Evolutionary conservation across 2,888 invertebrate genomes (phyloP).

Genomic region (Macroteleia sp.): DNA sequence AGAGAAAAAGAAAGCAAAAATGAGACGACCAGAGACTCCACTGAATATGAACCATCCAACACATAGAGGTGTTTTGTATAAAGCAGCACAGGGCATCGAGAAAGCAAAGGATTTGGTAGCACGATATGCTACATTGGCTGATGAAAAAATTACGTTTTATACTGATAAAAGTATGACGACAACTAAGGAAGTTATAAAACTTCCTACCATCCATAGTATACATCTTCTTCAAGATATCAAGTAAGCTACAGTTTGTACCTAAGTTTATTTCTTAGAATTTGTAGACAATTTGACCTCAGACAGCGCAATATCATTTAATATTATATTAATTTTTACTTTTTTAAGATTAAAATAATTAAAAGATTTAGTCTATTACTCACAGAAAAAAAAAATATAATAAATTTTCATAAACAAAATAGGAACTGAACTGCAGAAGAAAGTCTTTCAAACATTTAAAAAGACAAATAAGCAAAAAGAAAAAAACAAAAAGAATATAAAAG

Average conservation of each 20-base stretch:
- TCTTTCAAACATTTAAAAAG: too few relatives aligned
- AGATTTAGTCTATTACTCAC: too few relatives aligned
- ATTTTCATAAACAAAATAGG: too few relatives aligned
- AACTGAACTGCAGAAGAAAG: too few relatives aligned
- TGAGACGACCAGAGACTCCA: conserved; percentile 85
- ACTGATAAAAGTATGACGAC: conserved; percentile 89
- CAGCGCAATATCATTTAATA: too few relatives aligned
- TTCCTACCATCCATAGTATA: conserved; percentile 88
- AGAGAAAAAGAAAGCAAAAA: conserved; percentile 68
- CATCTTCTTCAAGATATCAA: conserved; percentile 86
- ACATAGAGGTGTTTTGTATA: conserved; percentile 87
- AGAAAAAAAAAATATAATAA: too few relatives aligned
- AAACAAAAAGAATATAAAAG: too few relatives aligned
- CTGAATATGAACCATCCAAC: conserved; percentile 84
- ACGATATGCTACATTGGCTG: conserved; percentile 86
- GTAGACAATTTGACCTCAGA: too few relatives aligned
- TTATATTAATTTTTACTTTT: too few relatives aligned
- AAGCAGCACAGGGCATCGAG: conserved; percentile 80
- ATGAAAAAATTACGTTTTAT: conserved; percentile 90
- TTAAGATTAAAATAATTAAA: too few relatives aligned
- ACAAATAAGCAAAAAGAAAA: too few relatives aligned
- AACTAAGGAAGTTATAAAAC: conserved; percentile 88
- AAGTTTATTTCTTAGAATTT: too few relatives aligned
- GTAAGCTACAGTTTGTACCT: conserved; percentile 81
- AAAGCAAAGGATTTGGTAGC: conserved; percentile 89